These are phyloP conservation scores for Tetropium fuscum DNA, from an alignment of 2,888 invertebrate species.

Conservation along the genomic window DNA sequence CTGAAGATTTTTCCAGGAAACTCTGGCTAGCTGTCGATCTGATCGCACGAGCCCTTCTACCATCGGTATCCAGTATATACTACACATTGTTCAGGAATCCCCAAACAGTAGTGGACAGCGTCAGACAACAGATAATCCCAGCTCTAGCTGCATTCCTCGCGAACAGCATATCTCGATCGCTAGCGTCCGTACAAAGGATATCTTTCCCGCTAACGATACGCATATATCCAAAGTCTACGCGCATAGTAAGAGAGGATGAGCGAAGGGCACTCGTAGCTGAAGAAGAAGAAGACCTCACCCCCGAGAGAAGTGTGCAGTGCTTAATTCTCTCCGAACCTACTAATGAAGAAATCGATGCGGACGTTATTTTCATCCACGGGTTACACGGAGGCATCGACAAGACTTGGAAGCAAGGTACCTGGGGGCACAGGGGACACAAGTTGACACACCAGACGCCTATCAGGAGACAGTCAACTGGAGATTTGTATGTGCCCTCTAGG, in stretches of 20 bases:
- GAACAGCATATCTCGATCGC: slow-evolving; percentile 61
- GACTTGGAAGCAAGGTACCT: slow-evolving; percentile 86
- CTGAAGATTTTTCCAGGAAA: slow-evolving; percentile 57
- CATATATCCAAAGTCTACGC: too few species aligned
- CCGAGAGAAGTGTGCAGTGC: slow-evolving; percentile 60
- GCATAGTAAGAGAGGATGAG: slow-evolving; percentile 31
- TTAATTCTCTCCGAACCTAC: slow-evolving; percentile 60
- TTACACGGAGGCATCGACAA: slow-evolving; percentile 81
- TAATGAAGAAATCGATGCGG: slow-evolving; percentile 64
- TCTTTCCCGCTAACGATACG: slow-evolving; percentile 48
- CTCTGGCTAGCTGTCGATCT: slow-evolving; percentile 59
- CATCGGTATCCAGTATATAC: slow-evolving; percentile 60
- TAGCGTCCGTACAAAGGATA: slow-evolving; percentile 62
- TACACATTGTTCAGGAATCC: slow-evolving; percentile 61
- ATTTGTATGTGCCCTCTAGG: slow-evolving; percentile 50
- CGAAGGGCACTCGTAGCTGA: slow-evolving; percentile 22
- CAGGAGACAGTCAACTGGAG: slow-evolving; percentile 51
- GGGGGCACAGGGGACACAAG: slow-evolving; percentile 66
- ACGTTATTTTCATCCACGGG: slow-evolving; percentile 88
- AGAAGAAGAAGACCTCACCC: slow-evolving; percentile 21
- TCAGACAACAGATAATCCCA: slow-evolving; percentile 60
- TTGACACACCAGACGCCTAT: slow-evolving; percentile 56
- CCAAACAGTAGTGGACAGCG: slow-evolving; percentile 57
- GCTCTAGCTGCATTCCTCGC: slow-evolving; percentile 61
- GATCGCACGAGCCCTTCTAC: slow-evolving; percentile 57